Evolutionary conservation across 2,113 vertebrate species (phyloP).

Genomic region (Eonycteris spelaea): DNA sequence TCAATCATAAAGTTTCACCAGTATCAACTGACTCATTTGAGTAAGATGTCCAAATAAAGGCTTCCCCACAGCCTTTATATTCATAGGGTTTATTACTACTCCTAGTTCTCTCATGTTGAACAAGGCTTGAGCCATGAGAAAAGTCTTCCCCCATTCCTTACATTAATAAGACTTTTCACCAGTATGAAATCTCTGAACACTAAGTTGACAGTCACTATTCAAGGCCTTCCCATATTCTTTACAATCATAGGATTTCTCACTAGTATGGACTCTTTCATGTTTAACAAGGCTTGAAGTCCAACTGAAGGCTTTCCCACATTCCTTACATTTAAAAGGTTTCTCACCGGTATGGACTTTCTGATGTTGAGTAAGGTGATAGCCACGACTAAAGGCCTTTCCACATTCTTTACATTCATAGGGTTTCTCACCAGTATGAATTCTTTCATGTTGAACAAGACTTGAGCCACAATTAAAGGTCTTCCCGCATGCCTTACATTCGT

Average conservation of each 20-base stretch:
- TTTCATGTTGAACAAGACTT: conserved; percentile 19
- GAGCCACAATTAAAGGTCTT: conserved; percentile 27
- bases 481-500: conserved; percentile 45
- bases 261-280: conserved; percentile 22
- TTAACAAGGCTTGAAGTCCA: conserved; percentile 34
- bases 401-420: conserved; percentile 40
- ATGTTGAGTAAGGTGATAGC: conserved; percentile 37
- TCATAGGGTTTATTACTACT: background rate
- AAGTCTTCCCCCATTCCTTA: background rate
- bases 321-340: conserved; percentile 35
- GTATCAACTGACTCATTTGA: background rate
- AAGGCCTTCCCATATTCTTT: background rate
- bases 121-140: background rate
- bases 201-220: too few species aligned
- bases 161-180: background rate
- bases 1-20: background rate
- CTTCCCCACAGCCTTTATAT: background rate
- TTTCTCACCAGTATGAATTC: conserved; percentile 39
- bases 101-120: conserved; percentile 11
- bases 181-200: background rate
- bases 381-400: background rate
- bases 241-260: conserved; percentile 5
- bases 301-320: conserved; percentile 36
- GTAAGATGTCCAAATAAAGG: background rate
- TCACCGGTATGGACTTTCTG: conserved; percentile 33